Base-by-base conservation (phyloP, 2,113 vertebrate species). In the Syngnathus scovelli region DNA sequence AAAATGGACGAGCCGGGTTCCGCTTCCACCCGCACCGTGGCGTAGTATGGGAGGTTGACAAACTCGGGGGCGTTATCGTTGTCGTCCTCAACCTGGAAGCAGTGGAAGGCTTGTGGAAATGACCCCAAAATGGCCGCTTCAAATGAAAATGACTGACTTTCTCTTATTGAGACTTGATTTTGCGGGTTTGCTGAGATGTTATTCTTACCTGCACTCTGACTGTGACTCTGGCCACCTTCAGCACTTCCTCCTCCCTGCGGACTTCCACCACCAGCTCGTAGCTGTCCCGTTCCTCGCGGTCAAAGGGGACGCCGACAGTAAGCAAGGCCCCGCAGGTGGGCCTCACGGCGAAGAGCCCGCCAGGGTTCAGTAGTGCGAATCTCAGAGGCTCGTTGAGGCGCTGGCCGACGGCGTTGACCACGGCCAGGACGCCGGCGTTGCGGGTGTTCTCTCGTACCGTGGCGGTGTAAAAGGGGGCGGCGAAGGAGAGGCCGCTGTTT, bases 1-100 rank as follows among this genome's bases (percentile, higher is more conserved):
- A 95, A 96, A 68, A 99, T 92, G 46, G 90, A 78, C 21, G 93
- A 94, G n/a, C 94, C 94, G 4, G 93, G 93, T 11, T 95, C 90
- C 39, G 95, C 94, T 63, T 98, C 96, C 2, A 97, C 94, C 79
- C 96, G 95, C 65, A 98, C 96, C 44, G 93, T 92, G 71, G 97
- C 96, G 0, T 98, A 98, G 85, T 99, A 99, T 0, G 97, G 97
- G 52, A 98, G 94, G 61, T 94, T 93, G 13, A 95, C 85, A 56
- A 98, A 99, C 72, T 94, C 89, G 0, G 97, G 97, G 48, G 93
- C 78, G 0, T 98, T 98, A 86, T 99, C 97, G 11, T 99, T 99
- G 58, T 94, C 90, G 65, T 99, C 97, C 82, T 98, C 93, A 19
- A 99, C 91, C 86, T 94, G 9, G 0, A 74, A 38, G 46, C 16